A percentile compares a stretch with the other conserved stretches of the same genome.
These are phyloP conservation scores for Pagetopsis macropterus DNA, from an alignment of 2,797 vertebrate genomes.

Conservation along the genomic window DNA sequence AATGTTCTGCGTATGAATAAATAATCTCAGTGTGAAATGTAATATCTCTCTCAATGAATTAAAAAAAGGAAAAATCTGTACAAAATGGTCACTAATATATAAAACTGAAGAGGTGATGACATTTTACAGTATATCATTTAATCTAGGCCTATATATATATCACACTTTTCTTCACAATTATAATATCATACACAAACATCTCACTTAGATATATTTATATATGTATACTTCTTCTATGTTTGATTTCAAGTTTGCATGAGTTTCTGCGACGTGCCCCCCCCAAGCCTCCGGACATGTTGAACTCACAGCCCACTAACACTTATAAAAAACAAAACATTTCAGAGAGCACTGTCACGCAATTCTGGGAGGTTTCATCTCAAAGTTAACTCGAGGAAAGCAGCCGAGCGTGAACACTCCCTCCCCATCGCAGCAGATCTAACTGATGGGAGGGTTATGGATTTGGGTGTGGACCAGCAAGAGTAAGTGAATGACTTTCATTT, in stretches of 20 bases:
- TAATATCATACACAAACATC: slow-evolving; percentile 83
- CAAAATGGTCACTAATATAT: slow-evolving; percentile 85
- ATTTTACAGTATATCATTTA: slow-evolving; percentile 81
- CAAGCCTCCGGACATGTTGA: slow-evolving; percentile 58
- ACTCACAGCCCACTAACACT: slow-evolving; percentile 70
- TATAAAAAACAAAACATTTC: slow-evolving; percentile 36
- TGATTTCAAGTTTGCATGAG: slow-evolving; percentile 77
- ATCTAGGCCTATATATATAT: slow-evolving; percentile 81
- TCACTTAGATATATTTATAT: slow-evolving; percentile 81
- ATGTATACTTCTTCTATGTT: slow-evolving; percentile 74
- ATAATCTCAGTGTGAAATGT: slow-evolving; percentile 83
- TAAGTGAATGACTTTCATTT: slow-evolving; percentile 75
- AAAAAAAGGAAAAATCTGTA: slow-evolving; percentile 82
- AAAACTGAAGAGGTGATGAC: slow-evolving; percentile 83
- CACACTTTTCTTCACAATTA: slow-evolving; percentile 81
- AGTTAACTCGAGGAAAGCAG: slow-evolving; percentile 49
- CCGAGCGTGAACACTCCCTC: slow-evolving; percentile 61
- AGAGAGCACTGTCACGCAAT: slow-evolving; percentile 56
- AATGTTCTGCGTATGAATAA: slow-evolving; percentile 84
- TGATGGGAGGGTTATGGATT: slow-evolving; percentile 56
- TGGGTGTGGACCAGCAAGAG: slow-evolving; percentile 68
- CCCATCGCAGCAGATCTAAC: slow-evolving; percentile 59
- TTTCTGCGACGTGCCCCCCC: slow-evolving; percentile 50
- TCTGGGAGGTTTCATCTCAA: slow-evolving; percentile 54
- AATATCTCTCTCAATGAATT: slow-evolving; percentile 76